phyloP scores from a whole-genome alignment of 2,888 invertebrate species.

The Gerris lacustris region DNA sequence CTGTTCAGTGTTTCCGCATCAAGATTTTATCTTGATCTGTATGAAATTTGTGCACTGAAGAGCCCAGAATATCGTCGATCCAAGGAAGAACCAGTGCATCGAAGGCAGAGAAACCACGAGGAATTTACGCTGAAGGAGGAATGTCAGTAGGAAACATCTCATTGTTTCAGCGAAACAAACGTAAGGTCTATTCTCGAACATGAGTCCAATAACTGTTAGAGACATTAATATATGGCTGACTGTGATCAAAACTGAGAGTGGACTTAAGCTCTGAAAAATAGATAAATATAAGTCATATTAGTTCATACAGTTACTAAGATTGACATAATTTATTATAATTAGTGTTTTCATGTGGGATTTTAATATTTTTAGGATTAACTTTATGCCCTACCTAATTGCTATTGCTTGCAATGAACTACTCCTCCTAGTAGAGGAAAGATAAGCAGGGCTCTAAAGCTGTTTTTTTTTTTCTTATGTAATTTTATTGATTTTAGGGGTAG shows the following conservation, averaged over 20 bases:
- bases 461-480: no score
- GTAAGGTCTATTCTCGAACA: slow-evolving; percentile 53
- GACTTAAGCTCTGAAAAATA: slow-evolving; percentile 46
- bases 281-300: slow-evolving; percentile 11
- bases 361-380: no score
- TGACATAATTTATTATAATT: no score
- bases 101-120: slow-evolving; percentile 36
- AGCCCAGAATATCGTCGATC: slow-evolving; percentile 52
- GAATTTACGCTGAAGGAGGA: slow-evolving; percentile 34
- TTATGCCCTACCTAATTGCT: no score
- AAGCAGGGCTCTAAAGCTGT: no score
- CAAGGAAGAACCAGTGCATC: slow-evolving; percentile 46
- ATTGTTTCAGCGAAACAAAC: slow-evolving; percentile 51
- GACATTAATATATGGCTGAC: slow-evolving; percentile 54
- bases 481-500: no score
- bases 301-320: neutral
- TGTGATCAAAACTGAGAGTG: slow-evolving; percentile 45
- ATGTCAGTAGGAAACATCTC: slow-evolving; percentile 51
- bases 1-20: neutral
- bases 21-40: slow-evolving; percentile 33
- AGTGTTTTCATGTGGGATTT: no score
- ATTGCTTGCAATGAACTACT: no score
- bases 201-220: slow-evolving; percentile 54
- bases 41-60: slow-evolving; percentile 47
- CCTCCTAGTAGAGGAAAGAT: no score